These are phyloP conservation scores for Halocynthia aurantium DNA, from an alignment of 23 tunicate genomes.

Conservation along the genomic window DNA sequence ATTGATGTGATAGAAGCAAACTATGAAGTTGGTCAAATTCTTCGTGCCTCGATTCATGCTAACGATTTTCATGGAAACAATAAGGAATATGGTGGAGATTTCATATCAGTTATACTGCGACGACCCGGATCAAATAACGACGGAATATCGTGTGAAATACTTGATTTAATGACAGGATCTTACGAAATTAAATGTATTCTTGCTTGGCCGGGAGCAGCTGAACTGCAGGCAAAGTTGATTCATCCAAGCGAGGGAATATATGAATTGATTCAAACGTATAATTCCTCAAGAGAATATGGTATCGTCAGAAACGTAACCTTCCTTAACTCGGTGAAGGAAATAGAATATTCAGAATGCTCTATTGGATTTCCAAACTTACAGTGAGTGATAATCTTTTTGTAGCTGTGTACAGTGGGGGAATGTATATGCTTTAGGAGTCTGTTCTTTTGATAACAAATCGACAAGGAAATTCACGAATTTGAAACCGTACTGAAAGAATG, in stretches of 20 bases:
- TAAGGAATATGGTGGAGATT: constrained; percentile 20
- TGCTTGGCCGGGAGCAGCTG: not conserved
- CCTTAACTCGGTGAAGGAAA: not conserved
- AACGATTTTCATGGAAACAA: not conserved
- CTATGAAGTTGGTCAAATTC: not conserved
- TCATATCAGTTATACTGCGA: not conserved
- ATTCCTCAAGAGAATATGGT: not conserved
- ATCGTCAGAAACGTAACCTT: not conserved
- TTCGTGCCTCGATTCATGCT: constrained; percentile 1
- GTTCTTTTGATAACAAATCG: too few relatives aligned
- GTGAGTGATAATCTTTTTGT: not conserved
- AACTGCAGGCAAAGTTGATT: not conserved
- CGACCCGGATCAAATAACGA: not conserved
- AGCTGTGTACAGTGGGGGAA: not conserved
- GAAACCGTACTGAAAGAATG: too few relatives aligned
- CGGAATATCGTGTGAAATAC: constrained; percentile 7
- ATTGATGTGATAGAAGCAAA: not conserved
- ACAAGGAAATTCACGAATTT: too few relatives aligned
- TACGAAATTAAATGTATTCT: constrained; percentile 8
- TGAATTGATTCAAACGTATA: not conserved
- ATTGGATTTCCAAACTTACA: constrained; percentile 8
- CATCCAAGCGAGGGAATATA: constrained; percentile 12
- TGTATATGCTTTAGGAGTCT: too few relatives aligned
- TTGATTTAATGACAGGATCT: not conserved
- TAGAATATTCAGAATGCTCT: not conserved